A percentile compares a stretch with the other conserved stretches of the same genome.
phyloP scores from a whole-genome alignment of 2,113 vertebrate species.

The Trichomycterus rosablanca region DNA sequence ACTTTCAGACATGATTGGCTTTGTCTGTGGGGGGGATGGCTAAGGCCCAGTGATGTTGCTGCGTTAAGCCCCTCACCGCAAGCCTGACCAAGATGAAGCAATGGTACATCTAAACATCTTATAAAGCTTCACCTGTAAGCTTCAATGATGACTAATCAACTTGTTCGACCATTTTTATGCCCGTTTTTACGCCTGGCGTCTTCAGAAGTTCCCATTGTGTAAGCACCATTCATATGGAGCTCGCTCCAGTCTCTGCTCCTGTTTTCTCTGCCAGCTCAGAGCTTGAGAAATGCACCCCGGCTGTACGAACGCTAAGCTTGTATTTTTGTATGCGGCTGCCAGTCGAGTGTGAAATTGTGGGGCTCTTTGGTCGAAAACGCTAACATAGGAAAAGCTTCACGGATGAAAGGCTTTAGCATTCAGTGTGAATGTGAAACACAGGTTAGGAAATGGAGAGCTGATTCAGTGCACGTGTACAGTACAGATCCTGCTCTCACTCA shows the following conservation, averaged over 20 bases:
- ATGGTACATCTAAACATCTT: no score
- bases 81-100: no score
- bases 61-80: no score
- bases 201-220: no score
- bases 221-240: conserved; percentile 16
- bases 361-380: conserved; percentile 24
- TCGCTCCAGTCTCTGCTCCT: conserved; percentile 11
- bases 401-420: conserved; percentile 32
- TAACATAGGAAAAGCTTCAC: conserved; percentile 30
- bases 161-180: no score
- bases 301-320: conserved; percentile 21
- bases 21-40: no score
- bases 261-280: conserved; percentile 24
- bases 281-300: not conserved
- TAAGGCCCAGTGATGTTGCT: no score
- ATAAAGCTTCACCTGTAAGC: no score
- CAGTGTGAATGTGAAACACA: conserved; percentile 13
- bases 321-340: conserved; percentile 26
- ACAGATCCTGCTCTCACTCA: not conserved
- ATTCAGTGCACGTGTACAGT: conserved; percentile 2
- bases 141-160: no score
- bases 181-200: no score
- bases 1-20: no score
- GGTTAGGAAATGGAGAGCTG: conserved; percentile 13
- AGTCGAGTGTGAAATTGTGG: conserved; percentile 46